Percentiles rank a stretch among this genome's conserved stretches.
phyloP scores from a whole-genome alignment of 2,113 vertebrate species.

The Octodon degus region DNA sequence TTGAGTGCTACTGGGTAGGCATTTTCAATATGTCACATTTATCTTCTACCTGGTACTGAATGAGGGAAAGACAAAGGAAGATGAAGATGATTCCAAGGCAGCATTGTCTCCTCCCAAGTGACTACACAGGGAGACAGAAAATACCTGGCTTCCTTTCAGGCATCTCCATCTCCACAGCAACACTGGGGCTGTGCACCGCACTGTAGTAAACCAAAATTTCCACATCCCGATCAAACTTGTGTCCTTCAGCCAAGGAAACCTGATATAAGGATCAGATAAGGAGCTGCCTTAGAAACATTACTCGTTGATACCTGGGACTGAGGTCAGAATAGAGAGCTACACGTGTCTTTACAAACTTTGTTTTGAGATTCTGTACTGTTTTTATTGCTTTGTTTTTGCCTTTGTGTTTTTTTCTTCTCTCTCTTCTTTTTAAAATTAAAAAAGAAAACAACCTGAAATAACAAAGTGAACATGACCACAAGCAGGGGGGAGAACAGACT shows the following conservation, averaged over 20 bases:
- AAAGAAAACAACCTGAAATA: too few relatives aligned
- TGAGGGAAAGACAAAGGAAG: neutral
- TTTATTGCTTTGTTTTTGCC: too few relatives aligned
- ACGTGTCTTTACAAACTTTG: too few relatives aligned
- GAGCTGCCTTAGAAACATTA: neutral
- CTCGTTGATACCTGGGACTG: too few relatives aligned
- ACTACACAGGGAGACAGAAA: neutral
- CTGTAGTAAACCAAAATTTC: slow-evolving; percentile 89
- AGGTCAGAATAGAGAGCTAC: neutral
- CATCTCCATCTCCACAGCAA: slow-evolving; percentile 86
- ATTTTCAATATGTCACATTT: neutral
- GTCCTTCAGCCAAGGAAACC: slow-evolving; percentile 88
- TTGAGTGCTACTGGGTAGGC: neutral
- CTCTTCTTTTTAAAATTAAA: too few relatives aligned
- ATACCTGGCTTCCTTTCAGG: slow-evolving; percentile 82
- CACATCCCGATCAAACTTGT: slow-evolving; percentile 89
- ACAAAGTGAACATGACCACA: neutral
- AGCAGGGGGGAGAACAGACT: neutral
- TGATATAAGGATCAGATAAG: slow-evolving; percentile 58
- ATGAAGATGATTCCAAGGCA: neutral
- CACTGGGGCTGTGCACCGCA: slow-evolving; percentile 86
- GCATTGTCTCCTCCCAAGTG: neutral
- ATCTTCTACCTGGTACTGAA: neutral
- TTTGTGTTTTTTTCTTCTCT: too few relatives aligned
- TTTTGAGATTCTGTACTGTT: too few relatives aligned